Conservation (phyloP, 2,113 vertebrate genomes). For the Turnix velox region DNA sequence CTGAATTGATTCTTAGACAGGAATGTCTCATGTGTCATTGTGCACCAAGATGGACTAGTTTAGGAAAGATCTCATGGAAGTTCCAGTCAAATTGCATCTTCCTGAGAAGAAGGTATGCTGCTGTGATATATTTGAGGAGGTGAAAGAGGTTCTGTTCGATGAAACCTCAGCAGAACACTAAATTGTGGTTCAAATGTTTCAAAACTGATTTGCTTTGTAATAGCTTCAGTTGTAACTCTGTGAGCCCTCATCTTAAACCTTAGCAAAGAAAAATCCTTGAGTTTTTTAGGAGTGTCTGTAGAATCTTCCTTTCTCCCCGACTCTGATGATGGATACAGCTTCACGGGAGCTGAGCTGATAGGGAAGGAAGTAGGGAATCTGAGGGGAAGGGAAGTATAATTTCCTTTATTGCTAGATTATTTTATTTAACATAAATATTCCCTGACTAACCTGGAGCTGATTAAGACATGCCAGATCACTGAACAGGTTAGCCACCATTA, state of each 20-base stretch:
- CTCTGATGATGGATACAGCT: background rate
- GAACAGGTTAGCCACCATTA: background rate
- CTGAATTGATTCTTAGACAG: background rate
- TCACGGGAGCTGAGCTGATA: background rate
- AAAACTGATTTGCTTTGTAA: background rate
- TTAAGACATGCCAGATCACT: background rate
- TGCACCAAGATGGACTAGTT: background rate
- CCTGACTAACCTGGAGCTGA: background rate
- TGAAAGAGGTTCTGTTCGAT: background rate
- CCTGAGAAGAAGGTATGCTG: background rate
- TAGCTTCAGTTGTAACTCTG: background rate
- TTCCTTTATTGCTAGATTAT: background rate
- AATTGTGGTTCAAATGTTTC: background rate
- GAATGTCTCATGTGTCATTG: background rate
- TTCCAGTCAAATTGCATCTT: background rate
- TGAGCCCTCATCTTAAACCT: background rate
- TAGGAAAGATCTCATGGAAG: background rate
- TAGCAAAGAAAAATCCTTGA: background rate
- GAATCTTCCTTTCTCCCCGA: background rate
- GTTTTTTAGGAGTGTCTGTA: background rate
- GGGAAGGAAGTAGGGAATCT: background rate
- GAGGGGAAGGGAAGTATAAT: background rate
- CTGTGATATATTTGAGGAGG: background rate
- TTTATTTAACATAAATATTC: slow-evolving; percentile 25
- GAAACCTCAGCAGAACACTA: background rate